phyloP scores from a whole-genome alignment of 2,113 vertebrate genomes.

The Rhineura floridana region DNA sequence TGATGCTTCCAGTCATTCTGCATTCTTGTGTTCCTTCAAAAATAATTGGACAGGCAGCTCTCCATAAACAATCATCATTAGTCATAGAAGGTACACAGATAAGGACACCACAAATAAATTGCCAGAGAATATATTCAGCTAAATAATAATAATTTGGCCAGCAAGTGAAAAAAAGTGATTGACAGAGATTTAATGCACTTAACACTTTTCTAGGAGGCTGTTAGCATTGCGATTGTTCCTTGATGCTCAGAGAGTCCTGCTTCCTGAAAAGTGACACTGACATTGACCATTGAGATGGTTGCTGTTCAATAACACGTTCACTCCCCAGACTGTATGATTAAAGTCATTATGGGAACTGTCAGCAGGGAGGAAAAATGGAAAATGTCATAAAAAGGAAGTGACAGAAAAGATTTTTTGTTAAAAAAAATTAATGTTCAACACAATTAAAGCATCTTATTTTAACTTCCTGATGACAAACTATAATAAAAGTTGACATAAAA shows the following conservation, averaged over 20 bases:
- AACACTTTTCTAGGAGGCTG: constrained; percentile 80
- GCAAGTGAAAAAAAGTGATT: constrained; percentile 75
- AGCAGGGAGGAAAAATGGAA: constrained; percentile 74
- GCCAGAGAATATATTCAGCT: constrained; percentile 78
- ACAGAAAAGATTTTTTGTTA: constrained; percentile 64
- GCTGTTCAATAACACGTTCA: constrained; percentile 77
- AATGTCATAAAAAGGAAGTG: constrained; percentile 77
- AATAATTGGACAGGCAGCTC: constrained; percentile 99
- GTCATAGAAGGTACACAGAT: constrained; percentile 79
- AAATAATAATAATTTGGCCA: constrained; percentile 81
- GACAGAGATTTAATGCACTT: constrained; percentile 85
- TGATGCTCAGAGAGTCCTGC: constrained; percentile 82
- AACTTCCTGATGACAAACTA: constrained; percentile 60
- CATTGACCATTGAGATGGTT: constrained; percentile 84
- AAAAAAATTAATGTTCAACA: constrained; percentile 56
- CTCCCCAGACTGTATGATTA: constrained; percentile 82
- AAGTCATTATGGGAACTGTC: constrained; percentile 84
- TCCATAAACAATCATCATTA: constrained; percentile 92
- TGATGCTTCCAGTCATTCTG: constrained; percentile 99
- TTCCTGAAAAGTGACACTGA: constrained; percentile 81
- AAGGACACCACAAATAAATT: constrained; percentile 80
- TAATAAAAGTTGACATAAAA: constrained; percentile 49
- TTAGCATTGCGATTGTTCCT: constrained; percentile 71
- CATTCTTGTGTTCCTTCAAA: constrained; percentile 99
- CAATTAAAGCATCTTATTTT: constrained; percentile 73